These are phyloP conservation scores for Phoxinus phoxinus DNA, from an alignment of 2,113 vertebrate species.

Conservation along the genomic window DNA sequence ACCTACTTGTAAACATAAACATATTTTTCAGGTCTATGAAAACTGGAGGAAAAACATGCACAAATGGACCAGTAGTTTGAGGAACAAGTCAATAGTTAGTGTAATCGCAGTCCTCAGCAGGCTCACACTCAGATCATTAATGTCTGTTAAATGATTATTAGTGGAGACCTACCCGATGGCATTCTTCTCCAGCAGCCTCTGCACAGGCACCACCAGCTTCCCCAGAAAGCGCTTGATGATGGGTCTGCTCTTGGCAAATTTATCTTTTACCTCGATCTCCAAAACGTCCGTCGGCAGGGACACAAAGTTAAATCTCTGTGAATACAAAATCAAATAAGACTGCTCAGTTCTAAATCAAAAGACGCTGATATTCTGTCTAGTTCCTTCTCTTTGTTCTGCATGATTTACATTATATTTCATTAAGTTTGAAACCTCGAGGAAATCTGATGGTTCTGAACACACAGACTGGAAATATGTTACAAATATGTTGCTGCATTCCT, in stretches of 20 bases:
- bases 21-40: background rate
- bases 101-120: background rate
- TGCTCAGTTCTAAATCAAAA: background rate
- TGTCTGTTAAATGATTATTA: background rate
- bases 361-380: background rate
- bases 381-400: background rate
- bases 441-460: background rate
- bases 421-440: background rate
- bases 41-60: background rate
- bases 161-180: constrained; percentile 88
- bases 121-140: background rate
- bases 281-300: constrained; percentile 96
- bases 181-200: constrained; percentile 94
- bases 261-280: constrained; percentile 99
- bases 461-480: background rate
- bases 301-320: constrained; percentile 93
- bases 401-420: background rate
- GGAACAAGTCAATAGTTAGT: background rate
- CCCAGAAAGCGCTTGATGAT: constrained; percentile 98
- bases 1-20: background rate
- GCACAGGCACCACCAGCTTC: constrained; percentile 93
- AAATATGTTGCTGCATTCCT: background rate
- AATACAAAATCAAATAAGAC: constrained; percentile 35
- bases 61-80: background rate
- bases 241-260: constrained; percentile 96